These are phyloP conservation scores for zebrafish (Danio rerio) DNA, from an alignment of 2,113 vertebrate species.

Conservation along the genomic window GRCz12tu NC_133181.1:43977001-43977500, in stretches of 20 bases:
- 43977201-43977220: constrained; percentile 83
- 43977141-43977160: constrained; percentile 59
- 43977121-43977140: constrained; percentile 43
- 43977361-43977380: constrained; percentile 61
- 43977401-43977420: constrained; percentile 18
- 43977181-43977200: constrained; percentile 73
- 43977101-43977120: constrained; percentile 48
- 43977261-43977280: constrained; percentile 88
- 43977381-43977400: constrained; percentile 55
- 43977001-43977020: constrained; percentile 25
- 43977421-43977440: not conserved
- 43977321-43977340: constrained; percentile 78
- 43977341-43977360: constrained; percentile 72
- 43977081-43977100: not conserved
- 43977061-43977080: constrained; percentile 12
- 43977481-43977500: not conserved
- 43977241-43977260: constrained; percentile 87
- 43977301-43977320: constrained; percentile 78
- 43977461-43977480: not conserved
- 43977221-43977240: constrained; percentile 86
- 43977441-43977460: constrained; percentile 4
- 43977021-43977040: constrained; percentile 13
- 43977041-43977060: constrained; percentile 14
- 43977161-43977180: constrained; percentile 70
- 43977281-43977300: constrained; percentile 78